Evolutionary conservation across 2,113 vertebrate genomes (phyloP).

Genomic region (Balaeniceps rex): DNA sequence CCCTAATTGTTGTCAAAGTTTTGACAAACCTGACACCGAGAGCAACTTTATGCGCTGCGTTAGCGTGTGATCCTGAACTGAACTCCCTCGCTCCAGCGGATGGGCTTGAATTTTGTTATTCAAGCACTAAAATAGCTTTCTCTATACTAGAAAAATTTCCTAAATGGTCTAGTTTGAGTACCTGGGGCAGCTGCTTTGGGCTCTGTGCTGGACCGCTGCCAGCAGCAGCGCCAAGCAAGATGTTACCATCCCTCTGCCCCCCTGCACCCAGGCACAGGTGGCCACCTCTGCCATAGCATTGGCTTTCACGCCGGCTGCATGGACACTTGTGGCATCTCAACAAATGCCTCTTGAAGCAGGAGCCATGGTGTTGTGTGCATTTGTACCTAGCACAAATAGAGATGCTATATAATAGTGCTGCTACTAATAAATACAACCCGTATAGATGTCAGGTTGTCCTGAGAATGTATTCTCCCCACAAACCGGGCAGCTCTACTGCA

Average conservation of each 20-base stretch:
- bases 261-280: fast-evolving
- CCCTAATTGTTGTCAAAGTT: not conserved
- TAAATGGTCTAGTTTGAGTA: fast-evolving
- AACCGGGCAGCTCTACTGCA: not conserved
- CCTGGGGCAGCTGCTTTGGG: not conserved
- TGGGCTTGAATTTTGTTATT: not conserved
- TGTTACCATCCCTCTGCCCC: not conserved
- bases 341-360: not conserved
- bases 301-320: fast-evolving
- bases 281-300: fast-evolving
- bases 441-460: not conserved
- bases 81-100: fast-evolving
- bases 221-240: not conserved
- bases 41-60: fast-evolving
- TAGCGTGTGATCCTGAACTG: fast-evolving
- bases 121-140: not conserved
- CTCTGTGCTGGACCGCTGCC: not conserved
- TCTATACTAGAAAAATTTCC: fast-evolving
- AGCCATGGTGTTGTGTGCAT: not conserved
- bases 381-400: not conserved
- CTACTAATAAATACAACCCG: not conserved
- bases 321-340: not conserved
- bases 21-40: not conserved
- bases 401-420: not conserved
- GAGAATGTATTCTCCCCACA: not conserved